These are phyloP conservation scores for Euleptes europaea DNA, from an alignment of 2,113 vertebrate species.

Conservation along the genomic window DNA sequence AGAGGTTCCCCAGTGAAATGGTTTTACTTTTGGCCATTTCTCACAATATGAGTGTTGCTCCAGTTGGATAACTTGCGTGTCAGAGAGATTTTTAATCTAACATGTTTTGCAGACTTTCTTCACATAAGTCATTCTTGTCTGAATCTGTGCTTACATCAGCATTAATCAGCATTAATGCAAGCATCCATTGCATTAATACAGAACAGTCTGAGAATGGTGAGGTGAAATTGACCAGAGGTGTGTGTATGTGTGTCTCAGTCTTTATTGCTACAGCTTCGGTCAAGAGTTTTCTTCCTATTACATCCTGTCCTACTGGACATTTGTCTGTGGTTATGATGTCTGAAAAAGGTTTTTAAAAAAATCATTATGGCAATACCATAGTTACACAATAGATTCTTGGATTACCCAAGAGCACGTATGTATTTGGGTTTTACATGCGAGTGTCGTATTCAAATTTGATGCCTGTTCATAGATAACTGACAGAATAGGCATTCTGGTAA, in stretches of 20 bases:
- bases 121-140: slow-evolving; percentile 31
- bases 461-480: not conserved
- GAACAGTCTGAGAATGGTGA: slow-evolving; percentile 26
- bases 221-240: slow-evolving; percentile 27
- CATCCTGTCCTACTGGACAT: no score
- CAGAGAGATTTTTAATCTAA: slow-evolving; percentile 31
- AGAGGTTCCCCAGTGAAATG: slow-evolving; percentile 36
- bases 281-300: no score
- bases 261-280: not conserved
- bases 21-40: slow-evolving; percentile 26
- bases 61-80: slow-evolving; percentile 36
- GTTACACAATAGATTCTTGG: no score
- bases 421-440: not conserved
- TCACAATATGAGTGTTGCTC: slow-evolving; percentile 36
- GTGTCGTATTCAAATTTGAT: not conserved
- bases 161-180: no score
- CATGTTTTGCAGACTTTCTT: slow-evolving; percentile 47
- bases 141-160: slow-evolving; percentile 11
- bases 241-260: not conserved
- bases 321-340: no score
- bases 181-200: slow-evolving; percentile 9
- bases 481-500: not conserved
- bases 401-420: not conserved
- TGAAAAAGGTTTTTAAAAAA: no score
- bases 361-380: no score